A percentile compares a stretch with the other conserved stretches of the same genome.
phyloP scores from a whole-genome alignment of 2,888 invertebrate species.

The Helicoverpa assulta region DNA sequence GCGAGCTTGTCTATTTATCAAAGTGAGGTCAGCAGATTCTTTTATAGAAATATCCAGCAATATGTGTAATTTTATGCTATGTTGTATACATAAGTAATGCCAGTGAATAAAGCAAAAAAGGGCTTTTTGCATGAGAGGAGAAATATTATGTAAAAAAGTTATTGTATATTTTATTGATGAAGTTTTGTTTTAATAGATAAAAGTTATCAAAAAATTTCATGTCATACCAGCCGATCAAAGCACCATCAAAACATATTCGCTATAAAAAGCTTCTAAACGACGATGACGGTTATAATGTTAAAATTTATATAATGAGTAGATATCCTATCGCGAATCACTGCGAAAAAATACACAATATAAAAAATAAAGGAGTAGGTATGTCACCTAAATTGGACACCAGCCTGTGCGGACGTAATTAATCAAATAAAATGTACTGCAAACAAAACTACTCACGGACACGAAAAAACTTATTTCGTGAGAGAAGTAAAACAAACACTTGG shows the following conservation, averaged over 20 bases:
- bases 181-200: no score
- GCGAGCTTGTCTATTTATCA: constrained; percentile 5
- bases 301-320: no score
- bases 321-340: neutral
- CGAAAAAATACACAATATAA: constrained; percentile 23
- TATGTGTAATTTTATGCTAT: neutral
- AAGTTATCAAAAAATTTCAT: no score
- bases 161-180: no score
- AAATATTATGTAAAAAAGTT: no score
- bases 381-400: constrained; percentile 56
- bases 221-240: no score
- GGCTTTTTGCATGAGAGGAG: no score
- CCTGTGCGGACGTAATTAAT: constrained; percentile 62
- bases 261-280: no score
- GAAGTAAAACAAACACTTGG: constrained; percentile 61
- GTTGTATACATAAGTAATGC: constrained; percentile 2
- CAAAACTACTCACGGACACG: constrained; percentile 61
- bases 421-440: constrained; percentile 65
- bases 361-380: constrained; percentile 49
- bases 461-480: constrained; percentile 65
- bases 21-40: neutral
- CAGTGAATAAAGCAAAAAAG: neutral
- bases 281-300: no score
- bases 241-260: no score
- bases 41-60: neutral